phyloP scores from a whole-genome alignment of 2,888 invertebrate genomes.

The Osmoderma eremita region DNA sequence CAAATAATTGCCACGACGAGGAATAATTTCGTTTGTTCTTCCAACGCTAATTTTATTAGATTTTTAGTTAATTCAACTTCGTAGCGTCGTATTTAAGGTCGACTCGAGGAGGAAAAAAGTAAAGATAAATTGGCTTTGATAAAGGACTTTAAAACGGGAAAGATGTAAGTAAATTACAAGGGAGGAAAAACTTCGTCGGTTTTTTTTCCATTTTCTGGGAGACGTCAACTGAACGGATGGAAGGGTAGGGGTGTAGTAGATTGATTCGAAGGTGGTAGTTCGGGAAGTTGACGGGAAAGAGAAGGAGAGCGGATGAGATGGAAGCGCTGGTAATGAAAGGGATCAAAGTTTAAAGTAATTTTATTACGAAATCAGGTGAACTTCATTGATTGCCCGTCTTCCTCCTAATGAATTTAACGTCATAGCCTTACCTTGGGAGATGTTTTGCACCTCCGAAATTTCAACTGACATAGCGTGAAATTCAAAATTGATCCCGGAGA shows the following conservation, averaged over 20 bases:
- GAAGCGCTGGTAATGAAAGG: conserved; percentile 27
- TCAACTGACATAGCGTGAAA: conserved; percentile 4
- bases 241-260: background rate
- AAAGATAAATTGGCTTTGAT: conserved; percentile 57
- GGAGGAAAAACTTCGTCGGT: conserved; percentile 48
- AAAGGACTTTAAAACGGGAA: conserved; percentile 53
- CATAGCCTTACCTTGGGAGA: conserved; percentile 19
- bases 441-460: conserved; percentile 32
- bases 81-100: conserved; percentile 50
- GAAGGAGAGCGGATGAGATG: conserved; percentile 13
- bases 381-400: conserved; percentile 50
- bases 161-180: conserved; percentile 54
- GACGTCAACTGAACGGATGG: background rate
- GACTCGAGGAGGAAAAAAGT: conserved; percentile 28
- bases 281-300: conserved; percentile 4
- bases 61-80: conserved; percentile 49
- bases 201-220: conserved; percentile 12
- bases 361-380: conserved; percentile 51
- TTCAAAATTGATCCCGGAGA: conserved; percentile 5
- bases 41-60: conserved; percentile 29
- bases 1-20: conserved; percentile 23
- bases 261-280: conserved; percentile 28
- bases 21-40: conserved; percentile 37
- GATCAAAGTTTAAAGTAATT: conserved; percentile 52
- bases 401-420: conserved; percentile 48